Conservation (phyloP, 2,888 invertebrate genomes). For the Muscina levida region DNA sequence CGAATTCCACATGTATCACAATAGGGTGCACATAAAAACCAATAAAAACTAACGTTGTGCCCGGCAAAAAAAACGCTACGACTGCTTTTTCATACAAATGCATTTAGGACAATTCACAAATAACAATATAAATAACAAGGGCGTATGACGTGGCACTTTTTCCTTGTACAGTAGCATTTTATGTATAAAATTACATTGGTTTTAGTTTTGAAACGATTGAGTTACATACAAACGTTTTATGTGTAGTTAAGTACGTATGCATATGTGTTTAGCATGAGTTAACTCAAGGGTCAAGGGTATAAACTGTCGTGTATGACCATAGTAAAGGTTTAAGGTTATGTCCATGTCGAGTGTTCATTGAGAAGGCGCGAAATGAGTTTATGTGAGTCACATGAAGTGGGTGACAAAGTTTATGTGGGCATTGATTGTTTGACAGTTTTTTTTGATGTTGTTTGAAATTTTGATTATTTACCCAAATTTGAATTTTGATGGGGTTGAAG, state of each 20-base stretch:
- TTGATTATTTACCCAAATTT: slow-evolving; percentile 26
- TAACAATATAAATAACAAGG: slow-evolving; percentile 32
- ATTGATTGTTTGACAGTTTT: slow-evolving; percentile 5
- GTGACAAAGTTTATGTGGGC: background rate
- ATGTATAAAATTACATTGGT: slow-evolving; percentile 25
- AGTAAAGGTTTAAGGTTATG: slow-evolving; percentile 39
- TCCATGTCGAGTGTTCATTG: background rate
- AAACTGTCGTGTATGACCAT: slow-evolving; percentile 21
- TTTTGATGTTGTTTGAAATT: no score
- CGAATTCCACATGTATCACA: no score
- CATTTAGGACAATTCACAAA: slow-evolving; percentile 15
- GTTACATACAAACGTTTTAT: background rate
- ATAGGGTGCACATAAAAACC: background rate
- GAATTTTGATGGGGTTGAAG: slow-evolving; percentile 17
- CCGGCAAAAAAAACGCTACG: slow-evolving; percentile 6
- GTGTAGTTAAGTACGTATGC: background rate
- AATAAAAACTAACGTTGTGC: slow-evolving; percentile 14
- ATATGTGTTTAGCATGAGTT: slow-evolving; percentile 43
- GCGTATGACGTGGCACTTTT: slow-evolving; percentile 56
- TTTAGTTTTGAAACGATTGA: slow-evolving; percentile 21
- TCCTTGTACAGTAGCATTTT: background rate
- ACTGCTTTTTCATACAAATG: background rate
- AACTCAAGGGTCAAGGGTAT: slow-evolving; percentile 53
- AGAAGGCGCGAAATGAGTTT: background rate
- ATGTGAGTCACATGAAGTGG: background rate